A percentile compares a stretch with the other conserved stretches of the same genome.
Evolutionary conservation across 2,888 invertebrate species (phyloP).

Genomic region (Xestia xanthographa): DNA sequence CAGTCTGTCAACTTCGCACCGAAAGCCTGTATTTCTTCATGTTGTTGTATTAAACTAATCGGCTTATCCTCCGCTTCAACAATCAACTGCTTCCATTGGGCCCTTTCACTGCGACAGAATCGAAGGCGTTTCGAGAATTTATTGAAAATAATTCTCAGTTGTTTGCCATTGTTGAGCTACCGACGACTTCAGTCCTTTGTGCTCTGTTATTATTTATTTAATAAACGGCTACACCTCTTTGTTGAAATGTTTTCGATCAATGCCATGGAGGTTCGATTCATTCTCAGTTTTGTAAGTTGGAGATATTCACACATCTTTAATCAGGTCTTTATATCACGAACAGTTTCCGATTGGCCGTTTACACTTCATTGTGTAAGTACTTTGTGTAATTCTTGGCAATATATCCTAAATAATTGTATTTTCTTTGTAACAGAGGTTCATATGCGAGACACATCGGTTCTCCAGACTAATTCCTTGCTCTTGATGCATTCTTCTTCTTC

Average conservation of each 20-base stretch:
- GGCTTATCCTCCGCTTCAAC: constrained; percentile 84
- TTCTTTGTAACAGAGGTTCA: neutral
- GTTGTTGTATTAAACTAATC: constrained; percentile 87
- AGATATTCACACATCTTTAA: constrained; percentile 65
- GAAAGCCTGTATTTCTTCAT: constrained; percentile 81
- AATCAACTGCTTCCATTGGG: constrained; percentile 79
- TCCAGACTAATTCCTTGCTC: neutral
- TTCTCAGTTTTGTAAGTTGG: constrained; percentile 62
- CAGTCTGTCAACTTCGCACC: constrained; percentile 76
- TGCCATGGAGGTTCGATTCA: constrained; percentile 75
- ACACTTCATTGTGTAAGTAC: constrained; percentile 16
- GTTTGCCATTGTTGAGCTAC: constrained; percentile 87
- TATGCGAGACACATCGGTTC: neutral
- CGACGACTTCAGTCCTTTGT: constrained; percentile 82
- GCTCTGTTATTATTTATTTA: constrained; percentile 88
- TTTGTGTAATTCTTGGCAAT: constrained; percentile 8
- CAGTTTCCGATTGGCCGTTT: constrained; percentile 22
- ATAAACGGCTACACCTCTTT: constrained; percentile 85
- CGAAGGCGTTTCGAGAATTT: constrained; percentile 88
- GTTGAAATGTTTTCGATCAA: constrained; percentile 82
- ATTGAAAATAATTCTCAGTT: constrained; percentile 89
- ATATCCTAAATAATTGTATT: constrained; percentile 15
- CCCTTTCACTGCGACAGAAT: constrained; percentile 79
- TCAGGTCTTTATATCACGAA: constrained; percentile 54
- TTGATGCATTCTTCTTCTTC: neutral